These are phyloP conservation scores for Oreochromis niloticus DNA, from an alignment of 2,113 vertebrate genomes.

Conservation along the genomic window DNA sequence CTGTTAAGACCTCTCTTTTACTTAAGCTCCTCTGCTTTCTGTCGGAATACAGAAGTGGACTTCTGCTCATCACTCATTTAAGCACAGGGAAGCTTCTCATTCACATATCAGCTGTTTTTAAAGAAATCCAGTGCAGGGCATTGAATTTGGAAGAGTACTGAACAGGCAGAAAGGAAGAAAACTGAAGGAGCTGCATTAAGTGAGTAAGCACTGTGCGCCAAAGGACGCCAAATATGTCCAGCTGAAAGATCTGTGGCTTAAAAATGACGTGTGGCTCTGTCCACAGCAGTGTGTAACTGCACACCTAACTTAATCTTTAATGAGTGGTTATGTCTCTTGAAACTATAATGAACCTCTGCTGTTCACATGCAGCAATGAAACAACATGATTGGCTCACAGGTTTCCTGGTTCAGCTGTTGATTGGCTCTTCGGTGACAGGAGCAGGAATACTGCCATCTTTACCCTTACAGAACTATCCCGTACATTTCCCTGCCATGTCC, in stretches of 20 bases:
- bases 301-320: neutral
- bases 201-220: accelerated
- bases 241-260: neutral
- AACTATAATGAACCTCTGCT: accelerated
- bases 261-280: neutral
- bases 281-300: neutral
- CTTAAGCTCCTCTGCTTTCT: neutral
- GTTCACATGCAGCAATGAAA: neutral
- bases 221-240: accelerated
- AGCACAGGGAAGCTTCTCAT: neutral
- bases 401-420: neutral
- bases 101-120: neutral
- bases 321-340: accelerated
- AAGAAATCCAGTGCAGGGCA: neutral
- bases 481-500: no score
- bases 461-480: no score
- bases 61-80: neutral
- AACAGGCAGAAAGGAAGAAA: neutral
- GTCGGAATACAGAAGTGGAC: neutral
- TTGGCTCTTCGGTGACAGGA: neutral
- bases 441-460: neutral
- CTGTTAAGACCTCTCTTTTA: neutral
- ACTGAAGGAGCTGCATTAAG: neutral
- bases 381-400: neutral
- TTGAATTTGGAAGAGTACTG: neutral